Evolutionary conservation across 2,797 vertebrate species (phyloP).

Genomic region (Chaetodon trifasciatus): DNA sequence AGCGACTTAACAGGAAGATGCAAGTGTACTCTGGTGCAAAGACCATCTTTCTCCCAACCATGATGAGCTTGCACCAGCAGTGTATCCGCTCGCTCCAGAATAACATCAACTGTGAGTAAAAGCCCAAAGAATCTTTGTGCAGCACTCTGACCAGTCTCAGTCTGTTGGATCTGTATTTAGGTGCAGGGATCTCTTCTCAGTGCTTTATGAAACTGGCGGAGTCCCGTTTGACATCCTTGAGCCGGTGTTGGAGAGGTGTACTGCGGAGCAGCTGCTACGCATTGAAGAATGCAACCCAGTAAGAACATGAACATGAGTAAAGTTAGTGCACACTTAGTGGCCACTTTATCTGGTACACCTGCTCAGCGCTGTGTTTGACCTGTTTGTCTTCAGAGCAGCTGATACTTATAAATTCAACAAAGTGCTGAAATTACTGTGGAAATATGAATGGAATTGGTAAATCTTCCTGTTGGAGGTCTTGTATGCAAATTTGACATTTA

Average conservation of each 20-base stretch:
- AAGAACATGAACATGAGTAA: slow-evolving; percentile 66
- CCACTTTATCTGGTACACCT: slow-evolving; percentile 23
- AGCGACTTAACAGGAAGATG: slow-evolving; percentile 91
- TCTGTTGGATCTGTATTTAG: slow-evolving; percentile 51
- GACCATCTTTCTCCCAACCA: slow-evolving; percentile 85
- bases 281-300: slow-evolving; percentile 93
- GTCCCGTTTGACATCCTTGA: slow-evolving; percentile 94
- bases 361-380: not conserved
- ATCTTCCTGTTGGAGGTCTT: not conserved
- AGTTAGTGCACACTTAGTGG: slow-evolving; percentile 7
- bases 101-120: slow-evolving; percentile 91
- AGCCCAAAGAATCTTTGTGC: not conserved
- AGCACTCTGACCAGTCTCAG: not conserved
- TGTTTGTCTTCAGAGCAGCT: too few species aligned
- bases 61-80: slow-evolving; percentile 92
- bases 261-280: slow-evolving; percentile 89
- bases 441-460: not conserved
- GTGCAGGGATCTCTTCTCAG: slow-evolving; percentile 77
- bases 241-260: slow-evolving; percentile 92
- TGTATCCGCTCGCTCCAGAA: slow-evolving; percentile 93
- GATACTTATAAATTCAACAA: too few species aligned
- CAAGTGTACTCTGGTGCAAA: slow-evolving; percentile 93
- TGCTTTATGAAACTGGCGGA: slow-evolving; percentile 90
- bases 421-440: too few species aligned
- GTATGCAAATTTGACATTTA: not conserved